phyloP scores from a whole-genome alignment of 2,113 vertebrate species.

The Seriola aureovittata region DNA sequence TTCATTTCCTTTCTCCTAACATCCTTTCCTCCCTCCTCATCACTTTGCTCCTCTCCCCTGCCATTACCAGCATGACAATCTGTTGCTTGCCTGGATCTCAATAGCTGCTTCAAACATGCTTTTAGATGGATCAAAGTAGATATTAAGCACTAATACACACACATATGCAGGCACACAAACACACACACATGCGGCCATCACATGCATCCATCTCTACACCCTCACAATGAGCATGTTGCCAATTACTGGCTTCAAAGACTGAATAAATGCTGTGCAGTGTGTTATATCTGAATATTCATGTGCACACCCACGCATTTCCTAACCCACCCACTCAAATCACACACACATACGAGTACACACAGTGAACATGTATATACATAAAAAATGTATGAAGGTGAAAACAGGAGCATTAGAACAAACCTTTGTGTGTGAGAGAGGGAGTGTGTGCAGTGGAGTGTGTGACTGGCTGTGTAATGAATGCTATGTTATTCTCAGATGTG shows the following conservation, averaged over 20 bases:
- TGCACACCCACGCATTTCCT: conserved; percentile 11
- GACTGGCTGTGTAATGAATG: conserved; percentile 37
- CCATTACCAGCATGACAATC: conserved; percentile 35
- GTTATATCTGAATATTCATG: conserved; percentile 34
- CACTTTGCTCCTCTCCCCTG: conserved; percentile 6
- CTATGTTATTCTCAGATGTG: conserved; percentile 46
- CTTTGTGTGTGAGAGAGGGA: background rate
- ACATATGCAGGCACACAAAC: background rate
- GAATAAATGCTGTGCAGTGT: conserved; percentile 51
- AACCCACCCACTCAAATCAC: background rate
- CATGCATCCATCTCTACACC: conserved; percentile 16
- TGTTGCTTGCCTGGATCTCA: conserved; percentile 53
- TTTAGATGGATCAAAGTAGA: conserved; percentile 76
- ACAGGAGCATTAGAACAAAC: conserved; percentile 7
- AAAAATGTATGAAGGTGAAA: conserved; percentile 3
- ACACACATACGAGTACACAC: background rate
- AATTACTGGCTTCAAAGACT: conserved; percentile 76
- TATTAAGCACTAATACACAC: conserved; percentile 47
- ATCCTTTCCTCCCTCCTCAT: conserved; percentile 17
- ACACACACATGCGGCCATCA: conserved; percentile 8
- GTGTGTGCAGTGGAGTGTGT: conserved; percentile 30
- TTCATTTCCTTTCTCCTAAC: background rate
- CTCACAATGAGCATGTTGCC: conserved; percentile 46
- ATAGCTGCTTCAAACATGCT: conserved; percentile 70
- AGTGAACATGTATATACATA: conserved; percentile 5